Conservation (phyloP, 2,113 vertebrate genomes). For the Corythornis madagascariensis region DNA sequence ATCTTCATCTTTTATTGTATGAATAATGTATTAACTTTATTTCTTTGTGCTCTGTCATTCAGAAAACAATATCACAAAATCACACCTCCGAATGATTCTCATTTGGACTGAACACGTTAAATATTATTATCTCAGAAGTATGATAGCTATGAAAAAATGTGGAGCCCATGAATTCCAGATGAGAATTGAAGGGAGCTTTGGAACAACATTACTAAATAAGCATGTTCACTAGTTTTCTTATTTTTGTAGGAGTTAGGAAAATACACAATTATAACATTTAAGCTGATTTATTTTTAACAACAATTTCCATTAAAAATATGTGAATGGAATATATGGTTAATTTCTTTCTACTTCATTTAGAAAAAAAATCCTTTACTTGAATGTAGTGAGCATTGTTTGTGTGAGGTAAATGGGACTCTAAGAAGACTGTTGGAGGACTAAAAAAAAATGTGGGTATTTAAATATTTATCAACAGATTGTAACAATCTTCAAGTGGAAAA, state of each 20-base stretch:
- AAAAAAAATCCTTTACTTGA: neutral
- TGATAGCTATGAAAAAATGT: neutral
- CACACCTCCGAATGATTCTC: neutral
- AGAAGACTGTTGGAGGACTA: neutral
- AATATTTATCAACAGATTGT: neutral
- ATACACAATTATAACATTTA: neutral
- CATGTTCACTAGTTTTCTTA: neutral
- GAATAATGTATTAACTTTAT: conserved; percentile 7
- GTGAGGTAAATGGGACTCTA: neutral
- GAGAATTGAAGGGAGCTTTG: neutral
- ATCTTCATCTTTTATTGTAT: neutral
- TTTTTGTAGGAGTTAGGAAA: neutral
- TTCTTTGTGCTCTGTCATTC: conserved; percentile 3
- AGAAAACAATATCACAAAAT: conserved; percentile 18
- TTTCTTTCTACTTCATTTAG: neutral
- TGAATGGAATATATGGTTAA: neutral
- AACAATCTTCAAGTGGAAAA: neutral
- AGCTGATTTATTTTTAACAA: neutral
- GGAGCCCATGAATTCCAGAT: neutral
- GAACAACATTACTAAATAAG: neutral
- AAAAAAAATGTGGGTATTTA: neutral
- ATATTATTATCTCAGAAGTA: conserved; percentile 12
- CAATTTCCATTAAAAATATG: neutral
- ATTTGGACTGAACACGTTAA: neutral
- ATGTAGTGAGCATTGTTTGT: neutral